Conservation (phyloP, 2,888 invertebrate genomes). For the Drosophila hamatofila region DNA sequence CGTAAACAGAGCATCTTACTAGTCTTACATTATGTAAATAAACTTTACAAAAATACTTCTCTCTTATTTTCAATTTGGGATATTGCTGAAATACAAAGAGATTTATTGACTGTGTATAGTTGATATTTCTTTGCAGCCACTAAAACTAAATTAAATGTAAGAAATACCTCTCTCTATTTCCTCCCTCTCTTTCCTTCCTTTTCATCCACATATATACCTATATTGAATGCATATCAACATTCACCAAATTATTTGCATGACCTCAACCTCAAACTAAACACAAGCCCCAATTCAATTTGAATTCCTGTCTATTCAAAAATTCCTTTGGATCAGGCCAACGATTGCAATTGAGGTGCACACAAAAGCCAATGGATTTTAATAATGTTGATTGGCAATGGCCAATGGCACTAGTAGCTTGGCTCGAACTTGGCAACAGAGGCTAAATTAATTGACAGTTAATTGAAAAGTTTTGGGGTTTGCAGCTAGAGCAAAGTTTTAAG, state of each 20-base stretch:
- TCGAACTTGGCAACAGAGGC: constrained; percentile 13
- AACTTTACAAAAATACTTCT: neutral
- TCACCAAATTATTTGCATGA: neutral
- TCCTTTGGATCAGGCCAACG: constrained; percentile 10
- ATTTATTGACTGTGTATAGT: constrained; percentile 1
- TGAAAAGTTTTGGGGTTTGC: constrained; percentile 60
- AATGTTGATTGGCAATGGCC: constrained; percentile 35
- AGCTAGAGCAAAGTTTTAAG: constrained; percentile 54
- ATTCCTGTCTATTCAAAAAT: neutral
- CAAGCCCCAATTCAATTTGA: constrained; percentile 1
- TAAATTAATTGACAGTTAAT: constrained; percentile 77
- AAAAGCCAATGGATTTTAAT: constrained; percentile 40
- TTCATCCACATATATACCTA: neutral
- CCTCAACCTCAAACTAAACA: neutral
- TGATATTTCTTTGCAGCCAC: neutral
- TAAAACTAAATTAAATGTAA: neutral
- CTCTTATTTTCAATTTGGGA: neutral
- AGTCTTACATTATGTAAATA: neutral
- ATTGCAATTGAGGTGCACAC: constrained; percentile 32
- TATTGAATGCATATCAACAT: neutral
- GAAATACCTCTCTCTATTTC: neutral
- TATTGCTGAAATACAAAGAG: neutral
- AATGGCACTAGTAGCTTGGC: neutral
- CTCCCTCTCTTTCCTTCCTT: too few species aligned
- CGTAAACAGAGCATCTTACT: neutral